phyloP scores from a whole-genome alignment of 2,888 invertebrate genomes.

The Rhamphomyia laevipes region DNA sequence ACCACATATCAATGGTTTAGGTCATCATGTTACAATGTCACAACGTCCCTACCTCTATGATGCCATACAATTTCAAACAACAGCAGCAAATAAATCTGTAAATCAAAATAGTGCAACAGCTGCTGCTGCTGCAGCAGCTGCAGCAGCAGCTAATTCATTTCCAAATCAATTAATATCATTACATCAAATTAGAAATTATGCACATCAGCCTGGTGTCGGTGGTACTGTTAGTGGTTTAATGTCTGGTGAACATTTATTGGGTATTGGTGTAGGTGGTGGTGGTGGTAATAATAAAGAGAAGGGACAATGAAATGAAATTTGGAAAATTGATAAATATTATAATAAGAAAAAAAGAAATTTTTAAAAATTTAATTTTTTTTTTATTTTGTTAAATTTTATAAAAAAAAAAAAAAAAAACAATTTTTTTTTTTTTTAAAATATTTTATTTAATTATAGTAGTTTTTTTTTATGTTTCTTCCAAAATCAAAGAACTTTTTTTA shows the following conservation, averaged over 20 bases:
- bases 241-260: constrained; percentile 52
- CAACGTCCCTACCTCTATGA: constrained; percentile 81
- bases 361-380: no score
- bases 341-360: no score
- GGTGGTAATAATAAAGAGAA: constrained; percentile 30
- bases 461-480: no score
- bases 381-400: no score
- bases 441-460: no score
- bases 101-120: constrained; percentile 33
- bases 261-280: constrained; percentile 28
- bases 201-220: constrained; percentile 68
- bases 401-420: no score
- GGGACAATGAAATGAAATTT: constrained; percentile 29
- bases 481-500: no score
- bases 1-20: constrained; percentile 55
- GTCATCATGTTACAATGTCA: constrained; percentile 46
- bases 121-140: constrained; percentile 37
- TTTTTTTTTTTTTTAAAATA: no score
- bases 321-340: no score
- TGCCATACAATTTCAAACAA: constrained; percentile 68
- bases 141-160: constrained; percentile 51
- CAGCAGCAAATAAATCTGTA: not conserved
- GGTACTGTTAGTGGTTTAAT: constrained; percentile 47
- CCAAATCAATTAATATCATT: constrained; percentile 89
- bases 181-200: constrained; percentile 93